A percentile compares a stretch with the other conserved stretches of the same genome.
Conservation (phyloP, 2,888 invertebrate species). For the Trachelus iudaicus region DNA sequence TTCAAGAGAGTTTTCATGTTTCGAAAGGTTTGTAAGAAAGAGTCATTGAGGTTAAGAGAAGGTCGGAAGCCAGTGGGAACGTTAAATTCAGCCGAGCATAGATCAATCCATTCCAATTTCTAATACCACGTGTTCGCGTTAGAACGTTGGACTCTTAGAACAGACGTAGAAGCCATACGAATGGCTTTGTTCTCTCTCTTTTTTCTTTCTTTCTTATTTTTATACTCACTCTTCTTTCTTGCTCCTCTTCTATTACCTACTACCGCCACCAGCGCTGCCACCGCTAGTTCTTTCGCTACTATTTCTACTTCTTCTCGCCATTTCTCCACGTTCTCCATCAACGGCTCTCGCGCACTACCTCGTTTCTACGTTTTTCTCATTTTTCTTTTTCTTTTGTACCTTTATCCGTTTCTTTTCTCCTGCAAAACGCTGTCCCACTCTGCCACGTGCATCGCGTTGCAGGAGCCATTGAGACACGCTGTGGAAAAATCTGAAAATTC, state of each 20-base stretch:
- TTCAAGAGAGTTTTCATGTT: neutral
- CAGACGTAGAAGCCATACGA: neutral
- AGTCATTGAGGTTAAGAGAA: neutral
- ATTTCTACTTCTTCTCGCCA: neutral
- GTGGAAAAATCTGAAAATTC: neutral
- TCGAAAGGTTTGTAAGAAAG: neutral
- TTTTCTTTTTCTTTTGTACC: neutral
- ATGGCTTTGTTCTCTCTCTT: neutral
- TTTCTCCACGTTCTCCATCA: neutral
- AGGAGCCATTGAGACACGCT: neutral
- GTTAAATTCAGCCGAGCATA: conserved; percentile 38
- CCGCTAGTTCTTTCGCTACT: neutral
- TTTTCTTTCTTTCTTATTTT: neutral
- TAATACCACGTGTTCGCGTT: conserved; percentile 27
- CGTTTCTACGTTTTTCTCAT: neutral
- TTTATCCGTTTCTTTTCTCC: conserved; percentile 7
- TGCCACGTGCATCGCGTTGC: neutral
- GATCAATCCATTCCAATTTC: conserved; percentile 48
- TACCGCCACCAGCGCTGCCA: neutral
- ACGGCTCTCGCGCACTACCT: neutral
- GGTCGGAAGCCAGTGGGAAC: conserved; percentile 4
- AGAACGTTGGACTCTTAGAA: conserved; percentile 17
- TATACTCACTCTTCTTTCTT: neutral
- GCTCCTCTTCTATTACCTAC: neutral
- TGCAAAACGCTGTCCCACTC: neutral